Evolutionary conservation across 2,113 vertebrate species (phyloP), one percentile per base, ranked within the genome.

Genomic region (Orthonyx spaldingii): DNA sequence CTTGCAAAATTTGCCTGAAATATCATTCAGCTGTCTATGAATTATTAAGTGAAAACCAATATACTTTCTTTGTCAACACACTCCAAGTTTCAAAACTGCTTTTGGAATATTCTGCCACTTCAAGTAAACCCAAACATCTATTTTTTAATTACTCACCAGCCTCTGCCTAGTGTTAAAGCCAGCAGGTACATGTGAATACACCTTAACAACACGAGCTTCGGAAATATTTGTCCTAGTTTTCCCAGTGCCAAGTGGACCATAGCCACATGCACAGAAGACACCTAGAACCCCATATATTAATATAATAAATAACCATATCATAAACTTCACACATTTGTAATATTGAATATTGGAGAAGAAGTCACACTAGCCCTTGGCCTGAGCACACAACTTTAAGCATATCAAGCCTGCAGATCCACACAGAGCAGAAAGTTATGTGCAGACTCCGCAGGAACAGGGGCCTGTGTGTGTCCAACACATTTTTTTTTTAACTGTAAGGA

Each of bases 301-400:
- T 9, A 46, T 5, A 70, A 70, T 13, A 69, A 39, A 28, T 16
- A 69, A 39, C 8, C 39, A 1, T n/a, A 47, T 30, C 1, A 33
- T 3, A 72, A 72, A 60, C 6, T 28, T n/a, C 5, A 4, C 5
- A 0, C 6, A 17, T n/a, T 19, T 18, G 9, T 19, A 37, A 23
- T 3, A 10, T 0, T 4, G 56, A 6, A 3, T 3, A 46, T 7
- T 0, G 35, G 15, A 22, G 33, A 22, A 32, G 42, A 28, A 13
- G 12, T 5, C 11, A 9, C 0, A 0, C 16, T 5, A 41, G 39
- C 57, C 56, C 52, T 26, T 1, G 30, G 35, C 56, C 68, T 1
- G 22, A 3, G 18, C 8, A 7, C 33, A 6, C 24, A 86, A 60
- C 68, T 71, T 41, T 0, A 37, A 1, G 1, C 37, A 13, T 22